A percentile compares a stretch with the other conserved stretches of the same genome.
Evolutionary conservation across 2,888 invertebrate genomes (phyloP).

Genomic region (Pegoplata infirma): DNA sequence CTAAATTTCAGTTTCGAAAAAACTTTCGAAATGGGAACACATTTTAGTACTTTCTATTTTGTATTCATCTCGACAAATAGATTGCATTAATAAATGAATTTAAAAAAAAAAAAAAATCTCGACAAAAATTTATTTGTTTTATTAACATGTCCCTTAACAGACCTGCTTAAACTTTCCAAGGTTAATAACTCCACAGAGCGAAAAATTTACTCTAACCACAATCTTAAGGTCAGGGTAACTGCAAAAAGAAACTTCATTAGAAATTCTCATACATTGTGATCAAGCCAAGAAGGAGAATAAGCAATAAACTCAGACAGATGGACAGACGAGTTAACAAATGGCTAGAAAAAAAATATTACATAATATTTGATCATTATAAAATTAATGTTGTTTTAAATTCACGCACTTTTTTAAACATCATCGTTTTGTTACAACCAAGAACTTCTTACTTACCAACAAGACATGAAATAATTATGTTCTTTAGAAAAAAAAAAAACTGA

Average conservation of each 20-base stretch:
- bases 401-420: background rate
- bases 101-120: too few relatives aligned
- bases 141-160: too few relatives aligned
- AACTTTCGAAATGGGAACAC: too few relatives aligned
- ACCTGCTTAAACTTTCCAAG: background rate
- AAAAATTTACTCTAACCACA: background rate
- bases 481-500: background rate
- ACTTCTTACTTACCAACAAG: background rate
- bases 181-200: background rate
- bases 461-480: constrained; percentile 19
- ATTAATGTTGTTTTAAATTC: background rate
- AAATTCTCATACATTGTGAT: constrained; percentile 2
- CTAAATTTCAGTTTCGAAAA: too few relatives aligned
- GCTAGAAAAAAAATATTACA: constrained; percentile 9
- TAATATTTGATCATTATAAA: constrained; percentile 21
- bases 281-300: background rate
- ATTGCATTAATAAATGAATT: too few relatives aligned
- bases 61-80: too few relatives aligned
- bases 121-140: too few relatives aligned
- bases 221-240: constrained; percentile 36
- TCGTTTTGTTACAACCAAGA: background rate
- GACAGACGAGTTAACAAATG: background rate
- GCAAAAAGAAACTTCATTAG: constrained; percentile 13
- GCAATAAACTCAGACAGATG: background rate
- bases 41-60: too few relatives aligned